phyloP scores from a whole-genome alignment of 2,113 vertebrate species.

The Desmodus rotundus region DNA sequence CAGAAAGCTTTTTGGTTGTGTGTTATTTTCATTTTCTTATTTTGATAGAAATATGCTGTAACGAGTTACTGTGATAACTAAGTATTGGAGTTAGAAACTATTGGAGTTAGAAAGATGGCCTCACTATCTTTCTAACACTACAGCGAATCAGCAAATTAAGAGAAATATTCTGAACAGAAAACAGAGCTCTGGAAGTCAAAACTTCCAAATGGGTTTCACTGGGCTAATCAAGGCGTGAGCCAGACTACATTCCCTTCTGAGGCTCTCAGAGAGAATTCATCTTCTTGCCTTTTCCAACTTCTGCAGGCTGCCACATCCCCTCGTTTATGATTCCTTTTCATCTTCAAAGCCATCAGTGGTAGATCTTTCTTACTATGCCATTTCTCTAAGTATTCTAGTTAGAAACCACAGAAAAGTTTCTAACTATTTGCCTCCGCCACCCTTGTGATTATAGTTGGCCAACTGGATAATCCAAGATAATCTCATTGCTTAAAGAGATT shows the following conservation, averaged over 20 bases:
- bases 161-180: too few species aligned
- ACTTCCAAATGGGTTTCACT: neutral
- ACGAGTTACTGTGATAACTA: neutral
- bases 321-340: neutral
- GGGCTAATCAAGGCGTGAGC: neutral
- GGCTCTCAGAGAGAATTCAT: neutral
- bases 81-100: neutral
- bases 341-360: neutral
- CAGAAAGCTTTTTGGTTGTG: neutral
- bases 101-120: neutral
- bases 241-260: neutral
- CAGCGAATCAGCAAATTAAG: too few species aligned
- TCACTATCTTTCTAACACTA: too few species aligned
- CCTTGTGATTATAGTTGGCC: neutral
- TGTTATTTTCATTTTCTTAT: slow-evolving; percentile 23
- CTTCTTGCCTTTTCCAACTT: neutral
- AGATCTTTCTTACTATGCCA: neutral
- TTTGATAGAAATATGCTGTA: neutral
- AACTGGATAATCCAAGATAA: neutral
- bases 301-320: neutral
- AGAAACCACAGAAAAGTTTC: neutral
- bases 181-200: neutral
- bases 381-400: neutral
- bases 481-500: neutral
- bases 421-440: neutral